phyloP scores from a whole-genome alignment of 2,113 vertebrate genomes.

The Pelusios castaneus region DNA sequence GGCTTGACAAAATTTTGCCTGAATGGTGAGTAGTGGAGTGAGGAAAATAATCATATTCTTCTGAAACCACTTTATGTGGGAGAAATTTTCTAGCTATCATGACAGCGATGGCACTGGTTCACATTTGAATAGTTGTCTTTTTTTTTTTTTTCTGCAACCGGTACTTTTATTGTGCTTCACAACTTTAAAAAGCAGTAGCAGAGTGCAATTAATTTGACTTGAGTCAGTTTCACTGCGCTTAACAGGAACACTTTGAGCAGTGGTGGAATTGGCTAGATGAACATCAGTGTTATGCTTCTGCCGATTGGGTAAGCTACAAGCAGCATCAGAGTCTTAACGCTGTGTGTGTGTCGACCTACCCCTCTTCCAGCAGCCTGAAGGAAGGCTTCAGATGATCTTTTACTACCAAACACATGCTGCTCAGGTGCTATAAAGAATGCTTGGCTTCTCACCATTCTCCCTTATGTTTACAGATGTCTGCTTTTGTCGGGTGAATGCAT shows the following conservation, averaged over 20 bases:
- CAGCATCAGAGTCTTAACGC: neutral
- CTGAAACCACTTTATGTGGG: neutral
- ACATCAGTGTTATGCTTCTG: too few species aligned
- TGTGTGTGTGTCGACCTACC: neutral
- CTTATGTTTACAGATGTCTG: neutral
- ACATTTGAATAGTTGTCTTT: neutral
- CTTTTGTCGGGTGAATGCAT: neutral
- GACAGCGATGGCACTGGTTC: neutral
- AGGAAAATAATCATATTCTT: constrained; percentile 40
- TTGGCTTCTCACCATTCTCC: fast-evolving
- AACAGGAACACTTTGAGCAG: too few species aligned
- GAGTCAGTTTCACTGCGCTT: neutral
- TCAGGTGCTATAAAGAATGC: fast-evolving
- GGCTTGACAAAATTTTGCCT: neutral
- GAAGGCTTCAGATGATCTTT: neutral
- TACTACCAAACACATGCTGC: neutral
- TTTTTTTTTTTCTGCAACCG: neutral
- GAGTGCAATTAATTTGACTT: constrained; percentile 45
- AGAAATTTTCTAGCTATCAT: neutral
- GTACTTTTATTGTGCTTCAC: neutral
- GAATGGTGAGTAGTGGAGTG: constrained; percentile 22
- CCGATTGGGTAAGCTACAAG: too few species aligned
- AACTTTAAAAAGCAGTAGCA: fast-evolving
- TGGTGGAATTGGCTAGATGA: too few species aligned
- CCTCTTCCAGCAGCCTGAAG: neutral